Evolutionary conservation across 2,888 invertebrate genomes (phyloP).

Genomic region (Euphydryas editha): DNA sequence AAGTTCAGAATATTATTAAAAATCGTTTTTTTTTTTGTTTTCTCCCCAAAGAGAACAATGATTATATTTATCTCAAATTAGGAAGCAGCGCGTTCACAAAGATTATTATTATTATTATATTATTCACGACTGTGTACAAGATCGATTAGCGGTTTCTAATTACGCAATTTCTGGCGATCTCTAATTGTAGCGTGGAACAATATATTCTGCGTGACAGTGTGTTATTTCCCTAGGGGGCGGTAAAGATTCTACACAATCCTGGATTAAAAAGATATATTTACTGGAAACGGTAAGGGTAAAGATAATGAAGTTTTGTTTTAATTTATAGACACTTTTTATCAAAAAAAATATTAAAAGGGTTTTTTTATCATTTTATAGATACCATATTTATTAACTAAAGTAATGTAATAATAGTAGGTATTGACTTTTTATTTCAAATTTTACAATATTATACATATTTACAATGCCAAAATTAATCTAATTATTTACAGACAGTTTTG

Average conservation of each 20-base stretch:
- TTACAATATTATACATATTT: too few relatives aligned
- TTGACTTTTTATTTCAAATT: too few relatives aligned
- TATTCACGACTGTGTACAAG: constrained; percentile 58
- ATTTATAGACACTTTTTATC: not conserved
- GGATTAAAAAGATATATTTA: constrained; percentile 57
- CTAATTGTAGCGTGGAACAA: constrained; percentile 79
- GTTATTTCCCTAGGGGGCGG: constrained; percentile 81
- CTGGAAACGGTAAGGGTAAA: constrained; percentile 42
- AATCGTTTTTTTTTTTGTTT: constrained; percentile 16
- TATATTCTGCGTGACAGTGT: constrained; percentile 82
- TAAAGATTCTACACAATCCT: constrained; percentile 76
- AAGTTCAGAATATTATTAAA: not conserved
- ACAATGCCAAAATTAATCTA: too few relatives aligned
- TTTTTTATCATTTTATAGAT: not conserved
- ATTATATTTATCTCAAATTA: constrained; percentile 35
- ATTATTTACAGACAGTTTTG: too few relatives aligned
- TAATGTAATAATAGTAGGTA: too few relatives aligned
- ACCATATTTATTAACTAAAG: not conserved
- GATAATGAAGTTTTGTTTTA: not conserved
- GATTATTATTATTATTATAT: too few relatives aligned
- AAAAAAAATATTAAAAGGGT: too few relatives aligned
- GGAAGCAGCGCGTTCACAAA: constrained; percentile 16
- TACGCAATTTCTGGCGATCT: constrained; percentile 83
- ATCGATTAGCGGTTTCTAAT: constrained; percentile 81
- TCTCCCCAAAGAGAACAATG: constrained; percentile 26